phyloP scores from a whole-genome alignment of 1,140 invertebrate genomes.

The Pachyrhynchus sulphureomaculatus region DNA sequence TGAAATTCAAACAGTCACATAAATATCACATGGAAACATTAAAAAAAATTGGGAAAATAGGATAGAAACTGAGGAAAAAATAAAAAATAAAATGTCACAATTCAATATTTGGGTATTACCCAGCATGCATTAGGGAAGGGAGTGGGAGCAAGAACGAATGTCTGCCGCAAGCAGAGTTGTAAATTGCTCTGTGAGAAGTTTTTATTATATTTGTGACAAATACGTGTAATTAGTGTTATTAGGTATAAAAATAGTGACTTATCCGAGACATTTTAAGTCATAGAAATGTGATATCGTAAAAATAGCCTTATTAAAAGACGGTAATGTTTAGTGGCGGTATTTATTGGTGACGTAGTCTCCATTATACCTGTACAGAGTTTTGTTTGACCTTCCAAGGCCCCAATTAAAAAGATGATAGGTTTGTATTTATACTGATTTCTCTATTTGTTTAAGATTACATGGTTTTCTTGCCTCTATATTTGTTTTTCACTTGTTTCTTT shows the following conservation, averaged over 20 bases:
- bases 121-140: constrained; percentile 39
- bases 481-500: too few relatives aligned
- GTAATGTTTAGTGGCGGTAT: constrained; percentile 26
- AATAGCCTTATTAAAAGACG: background rate
- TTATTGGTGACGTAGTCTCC: constrained; percentile 36
- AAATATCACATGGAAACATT: too few relatives aligned
- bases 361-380: constrained; percentile 33
- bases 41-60: too few relatives aligned
- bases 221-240: background rate
- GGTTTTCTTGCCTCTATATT: too few relatives aligned
- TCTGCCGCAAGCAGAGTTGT: constrained; percentile 21
- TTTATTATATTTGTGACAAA: background rate
- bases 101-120: constrained; percentile 34
- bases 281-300: constrained; percentile 13
- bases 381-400: constrained; percentile 34
- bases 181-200: constrained; percentile 14
- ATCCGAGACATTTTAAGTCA: constrained; percentile 12
- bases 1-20: too few relatives aligned
- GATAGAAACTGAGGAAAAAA: background rate
- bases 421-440: constrained; percentile 8
- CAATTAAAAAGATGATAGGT: constrained; percentile 36
- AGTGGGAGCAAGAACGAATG: constrained; percentile 34
- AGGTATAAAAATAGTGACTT: constrained; percentile 13
- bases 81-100: constrained; percentile 12
- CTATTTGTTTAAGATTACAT: too few relatives aligned